Percentiles rank a stretch among this genome's conserved stretches.
phyloP scores from a whole-genome alignment of 2,888 invertebrate species.

The Pachycephus smyrnensis region DNA sequence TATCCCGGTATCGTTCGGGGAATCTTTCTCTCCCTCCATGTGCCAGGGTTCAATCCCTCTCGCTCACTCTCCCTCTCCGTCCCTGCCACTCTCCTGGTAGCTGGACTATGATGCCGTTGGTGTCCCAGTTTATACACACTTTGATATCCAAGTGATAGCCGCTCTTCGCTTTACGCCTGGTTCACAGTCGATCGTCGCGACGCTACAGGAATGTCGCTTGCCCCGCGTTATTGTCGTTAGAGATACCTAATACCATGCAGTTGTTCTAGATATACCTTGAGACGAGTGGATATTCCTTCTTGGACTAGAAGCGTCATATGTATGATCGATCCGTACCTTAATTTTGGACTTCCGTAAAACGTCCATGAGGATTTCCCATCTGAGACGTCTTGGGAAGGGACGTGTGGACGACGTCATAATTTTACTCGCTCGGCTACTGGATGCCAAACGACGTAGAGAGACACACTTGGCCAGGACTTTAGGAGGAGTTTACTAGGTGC shows the following conservation, averaged over 20 bases:
- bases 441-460: neutral
- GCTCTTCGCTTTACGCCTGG: neutral
- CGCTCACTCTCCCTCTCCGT: constrained; percentile 25
- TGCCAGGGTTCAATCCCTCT: neutral
- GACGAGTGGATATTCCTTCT: neutral
- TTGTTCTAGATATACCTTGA: neutral
- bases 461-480: neutral
- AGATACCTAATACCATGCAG: neutral
- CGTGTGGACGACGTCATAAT: neutral
- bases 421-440: neutral
- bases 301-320: neutral
- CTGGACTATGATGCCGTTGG: constrained; percentile 16
- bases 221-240: neutral
- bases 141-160: constrained; percentile 59
- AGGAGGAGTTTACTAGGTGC: constrained; percentile 1
- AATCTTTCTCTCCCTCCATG: constrained; percentile 45
- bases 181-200: neutral
- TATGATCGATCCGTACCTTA: no score
- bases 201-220: constrained; percentile 23
- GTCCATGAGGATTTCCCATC: neutral
- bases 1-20: constrained; percentile 58
- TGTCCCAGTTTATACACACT: constrained; percentile 62
- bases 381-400: neutral
- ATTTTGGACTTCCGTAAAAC: neutral
- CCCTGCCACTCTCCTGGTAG: constrained; percentile 18